Conservation (phyloP, 2,113 vertebrate genomes). For the Pagrus major region DNA sequence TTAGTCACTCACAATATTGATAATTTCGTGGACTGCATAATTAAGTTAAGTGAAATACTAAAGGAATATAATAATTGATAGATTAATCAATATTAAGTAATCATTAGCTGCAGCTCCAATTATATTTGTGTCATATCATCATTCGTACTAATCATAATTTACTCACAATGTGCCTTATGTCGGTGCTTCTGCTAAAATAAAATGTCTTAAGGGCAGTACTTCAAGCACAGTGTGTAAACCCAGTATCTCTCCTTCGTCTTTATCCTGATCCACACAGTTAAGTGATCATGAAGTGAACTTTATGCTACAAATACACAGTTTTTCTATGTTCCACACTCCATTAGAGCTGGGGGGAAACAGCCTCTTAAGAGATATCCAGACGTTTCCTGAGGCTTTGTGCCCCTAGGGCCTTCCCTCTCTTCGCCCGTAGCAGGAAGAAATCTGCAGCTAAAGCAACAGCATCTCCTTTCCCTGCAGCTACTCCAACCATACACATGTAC, state of each 20-base stretch:
- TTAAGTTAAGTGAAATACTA: not conserved
- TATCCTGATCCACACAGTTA: slow-evolving; percentile 60
- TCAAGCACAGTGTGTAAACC: slow-evolving; percentile 1
- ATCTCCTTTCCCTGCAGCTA: slow-evolving; percentile 68
- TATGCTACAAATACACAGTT: slow-evolving; percentile 73
- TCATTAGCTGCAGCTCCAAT: not conserved
- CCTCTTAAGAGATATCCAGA: slow-evolving; percentile 84
- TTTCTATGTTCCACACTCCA: slow-evolving; percentile 82
- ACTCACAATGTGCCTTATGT: not conserved
- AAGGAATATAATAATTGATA: not conserved
- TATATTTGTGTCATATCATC: not conserved
- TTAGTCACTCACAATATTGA: not conserved
- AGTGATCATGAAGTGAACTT: slow-evolving; percentile 78
- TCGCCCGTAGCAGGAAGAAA: slow-evolving; percentile 77
- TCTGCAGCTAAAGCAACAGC: slow-evolving; percentile 68
- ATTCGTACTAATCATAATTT: not conserved
- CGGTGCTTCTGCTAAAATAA: slow-evolving; percentile 21
- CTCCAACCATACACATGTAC: slow-evolving; percentile 73
- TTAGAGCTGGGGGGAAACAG: slow-evolving; percentile 79
- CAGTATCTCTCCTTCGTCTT: slow-evolving; percentile 13
- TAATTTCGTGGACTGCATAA: not conserved
- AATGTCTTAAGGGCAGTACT: slow-evolving; percentile 13
- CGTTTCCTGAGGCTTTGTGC: slow-evolving; percentile 80
- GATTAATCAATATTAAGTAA: not conserved
- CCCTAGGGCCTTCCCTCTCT: slow-evolving; percentile 77